A percentile compares a stretch with the other conserved stretches of the same genome.
Conservation (phyloP, 1,140 invertebrate genomes). For the Potamilus streckersoni region DNA sequence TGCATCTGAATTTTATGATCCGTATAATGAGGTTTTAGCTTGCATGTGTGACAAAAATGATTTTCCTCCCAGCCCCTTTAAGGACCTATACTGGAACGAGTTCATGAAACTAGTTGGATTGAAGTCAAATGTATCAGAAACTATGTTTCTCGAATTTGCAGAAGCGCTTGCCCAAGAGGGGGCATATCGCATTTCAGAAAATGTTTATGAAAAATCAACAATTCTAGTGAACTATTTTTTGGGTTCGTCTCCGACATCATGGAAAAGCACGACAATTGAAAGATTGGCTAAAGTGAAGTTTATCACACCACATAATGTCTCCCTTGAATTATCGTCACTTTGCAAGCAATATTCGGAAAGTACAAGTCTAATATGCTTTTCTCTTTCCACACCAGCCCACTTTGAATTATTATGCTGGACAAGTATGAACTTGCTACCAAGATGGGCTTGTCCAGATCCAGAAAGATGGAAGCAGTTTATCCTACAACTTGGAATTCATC, state of each 20-base stretch:
- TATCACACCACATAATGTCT: background rate
- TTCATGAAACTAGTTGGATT: constrained; percentile 18
- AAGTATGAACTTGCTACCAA: constrained; percentile 1
- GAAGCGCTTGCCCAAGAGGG: background rate
- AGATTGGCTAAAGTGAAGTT: constrained; percentile 3
- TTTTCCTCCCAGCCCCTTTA: constrained; percentile 8
- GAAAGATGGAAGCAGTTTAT: too few species aligned
- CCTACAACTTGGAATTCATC: too few species aligned
- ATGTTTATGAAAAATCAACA: background rate
- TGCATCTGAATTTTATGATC: constrained; percentile 9
- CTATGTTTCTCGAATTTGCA: constrained; percentile 18
- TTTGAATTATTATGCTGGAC: constrained; percentile 9
- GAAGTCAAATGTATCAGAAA: constrained; percentile 2
- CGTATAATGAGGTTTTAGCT: background rate
- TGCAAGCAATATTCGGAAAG: background rate
- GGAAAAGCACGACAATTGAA: background rate
- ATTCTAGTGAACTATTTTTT: background rate
- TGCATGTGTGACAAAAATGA: background rate
- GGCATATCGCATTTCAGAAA: background rate
- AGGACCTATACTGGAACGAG: background rate
- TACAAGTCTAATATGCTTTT: background rate
- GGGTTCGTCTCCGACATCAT: background rate
- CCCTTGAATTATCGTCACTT: background rate
- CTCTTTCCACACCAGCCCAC: background rate
- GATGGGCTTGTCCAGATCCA: too few species aligned